phyloP scores from a whole-genome alignment of 2,888 invertebrate genomes.

The Girardia tigrina region DNA sequence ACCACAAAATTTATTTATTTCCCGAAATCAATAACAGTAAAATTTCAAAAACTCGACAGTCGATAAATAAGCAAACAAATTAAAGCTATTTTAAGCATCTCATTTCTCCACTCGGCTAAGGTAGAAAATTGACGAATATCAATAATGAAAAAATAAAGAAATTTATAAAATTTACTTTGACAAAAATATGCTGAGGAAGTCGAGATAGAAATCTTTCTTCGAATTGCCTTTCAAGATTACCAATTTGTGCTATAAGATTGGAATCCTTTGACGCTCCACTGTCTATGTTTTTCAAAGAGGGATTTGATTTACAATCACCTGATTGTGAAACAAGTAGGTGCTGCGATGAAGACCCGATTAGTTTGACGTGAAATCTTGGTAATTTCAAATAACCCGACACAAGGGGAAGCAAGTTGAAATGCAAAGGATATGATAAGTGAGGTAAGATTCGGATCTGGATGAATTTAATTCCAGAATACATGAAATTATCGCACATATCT shows the following conservation, averaged over 20 bases:
- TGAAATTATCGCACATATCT: constrained; percentile 74
- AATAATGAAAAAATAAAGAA: no score
- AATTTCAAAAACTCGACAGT: no score
- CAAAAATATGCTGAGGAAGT: constrained; percentile 1
- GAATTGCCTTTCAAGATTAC: neutral
- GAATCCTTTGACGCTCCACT: neutral
- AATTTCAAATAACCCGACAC: constrained; percentile 62
- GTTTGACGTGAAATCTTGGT: constrained; percentile 54
- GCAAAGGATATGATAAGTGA: constrained; percentile 45
- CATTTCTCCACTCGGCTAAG: no score
- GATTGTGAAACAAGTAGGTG: neutral
- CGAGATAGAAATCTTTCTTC: constrained; percentile 6
- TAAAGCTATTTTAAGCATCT: no score
- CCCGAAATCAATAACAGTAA: no score
- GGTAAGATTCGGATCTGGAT: constrained; percentile 51
- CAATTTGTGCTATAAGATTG: neutral
- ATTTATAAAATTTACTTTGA: no score
- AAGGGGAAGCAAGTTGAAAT: constrained; percentile 68
- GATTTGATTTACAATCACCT: neutral
- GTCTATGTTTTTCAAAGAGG: neutral
- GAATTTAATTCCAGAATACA: constrained; percentile 72
- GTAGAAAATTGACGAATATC: no score
- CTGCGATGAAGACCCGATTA: constrained; percentile 6
- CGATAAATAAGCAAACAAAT: no score
- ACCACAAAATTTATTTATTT: no score